Evolutionary conservation across 2,888 invertebrate species (phyloP), one percentile per base, ranked within the genome.

Genomic region (Apamea sordens): DNA sequence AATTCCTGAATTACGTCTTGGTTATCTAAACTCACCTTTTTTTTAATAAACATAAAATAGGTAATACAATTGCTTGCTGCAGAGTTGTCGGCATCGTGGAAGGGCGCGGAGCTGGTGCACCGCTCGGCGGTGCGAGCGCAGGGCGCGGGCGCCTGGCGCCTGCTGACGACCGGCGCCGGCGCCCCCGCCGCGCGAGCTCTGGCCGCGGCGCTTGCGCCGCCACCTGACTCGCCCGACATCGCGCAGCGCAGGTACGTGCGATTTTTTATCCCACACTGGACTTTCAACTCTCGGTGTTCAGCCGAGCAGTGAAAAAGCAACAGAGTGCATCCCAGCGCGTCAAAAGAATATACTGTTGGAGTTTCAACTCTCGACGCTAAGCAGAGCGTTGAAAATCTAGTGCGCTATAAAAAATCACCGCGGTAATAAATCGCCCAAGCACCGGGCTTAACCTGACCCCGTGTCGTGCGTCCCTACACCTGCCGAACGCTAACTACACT

Each of bases 121-220:
- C 64, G 59, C 50, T 76, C 81, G 50, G 59, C 71, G 32, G 77
- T 84, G 80, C 76, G 61, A 71, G 64, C 53, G 82, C 72, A 18
- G 75, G 61, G 61, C 84, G 90, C 88, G n/a, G 91, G 91, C 74
- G 78, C 76, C 32, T 94, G 94, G 94, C 93, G 94, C 76, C 85
- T 91, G 89, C 90, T 89, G 90, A 91, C 91, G 63, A 94, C 91
- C 61, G 93, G 93, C 44, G 86, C 89, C 8, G 90, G 88, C 47
- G 93, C 92, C 21, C n/a, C 68, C 2, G 93, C 89, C n/a, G 83
- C 79, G 68, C 90, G 86, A 47, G 92, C 92, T 56, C 90, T 91
- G 18, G 79, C 80, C 13, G 85, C 86, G 44, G 94, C 95, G 59
- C 91, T 95, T 21, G 68, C 61, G 44, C 89, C 92, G 56, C 88